Conservation (phyloP, 2,113 vertebrate species). For the Cariama cristata region DNA sequence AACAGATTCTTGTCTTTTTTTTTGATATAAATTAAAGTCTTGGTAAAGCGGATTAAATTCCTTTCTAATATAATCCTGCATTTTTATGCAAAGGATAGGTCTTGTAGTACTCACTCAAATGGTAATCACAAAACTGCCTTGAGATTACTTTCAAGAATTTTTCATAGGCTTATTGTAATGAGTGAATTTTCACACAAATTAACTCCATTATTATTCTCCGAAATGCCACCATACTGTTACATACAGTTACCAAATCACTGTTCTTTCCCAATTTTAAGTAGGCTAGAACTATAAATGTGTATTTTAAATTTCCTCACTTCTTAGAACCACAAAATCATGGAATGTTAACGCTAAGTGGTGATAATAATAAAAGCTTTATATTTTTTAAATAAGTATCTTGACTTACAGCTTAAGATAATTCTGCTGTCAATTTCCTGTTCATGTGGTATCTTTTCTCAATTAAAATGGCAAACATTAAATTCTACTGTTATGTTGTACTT, state of each 20-base stretch:
- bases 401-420: neutral
- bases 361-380: neutral
- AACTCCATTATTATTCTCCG: neutral
- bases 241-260: neutral
- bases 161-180: neutral
- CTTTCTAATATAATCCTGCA: neutral
- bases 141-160: neutral
- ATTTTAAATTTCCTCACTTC: neutral
- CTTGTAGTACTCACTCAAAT: neutral
- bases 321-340: neutral
- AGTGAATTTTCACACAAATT: neutral
- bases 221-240: accelerated
- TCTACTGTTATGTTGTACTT: neutral
- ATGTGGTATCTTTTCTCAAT: neutral
- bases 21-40: neutral
- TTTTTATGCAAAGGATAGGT: neutral
- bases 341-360: neutral
- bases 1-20: neutral
- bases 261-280: neutral
- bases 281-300: neutral
- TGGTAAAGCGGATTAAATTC: neutral
- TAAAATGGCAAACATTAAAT: neutral
- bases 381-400: neutral
- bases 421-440: neutral
- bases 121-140: neutral